Percentiles rank a stretch among this genome's conserved stretches.
Conservation (phyloP, 2,797 vertebrate genomes). For the Cuculus canorus region DNA sequence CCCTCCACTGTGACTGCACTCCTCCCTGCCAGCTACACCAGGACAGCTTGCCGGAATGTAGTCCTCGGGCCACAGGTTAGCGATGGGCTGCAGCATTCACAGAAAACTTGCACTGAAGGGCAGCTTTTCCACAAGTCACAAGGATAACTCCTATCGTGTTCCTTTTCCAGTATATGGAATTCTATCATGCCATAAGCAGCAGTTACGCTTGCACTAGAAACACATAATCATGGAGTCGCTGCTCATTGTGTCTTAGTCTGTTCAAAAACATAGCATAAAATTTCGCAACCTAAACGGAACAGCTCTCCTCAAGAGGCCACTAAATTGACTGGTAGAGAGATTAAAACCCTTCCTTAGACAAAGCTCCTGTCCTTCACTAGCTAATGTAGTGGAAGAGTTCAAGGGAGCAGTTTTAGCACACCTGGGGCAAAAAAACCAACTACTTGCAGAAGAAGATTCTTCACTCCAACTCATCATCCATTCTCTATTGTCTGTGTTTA, state of each 20-base stretch:
- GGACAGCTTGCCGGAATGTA: neutral
- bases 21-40: neutral
- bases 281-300: neutral
- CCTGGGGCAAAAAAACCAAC: neutral
- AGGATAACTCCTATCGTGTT: neutral
- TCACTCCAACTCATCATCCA: neutral
- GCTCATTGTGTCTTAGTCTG: neutral
- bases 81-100: rapidly evolving
- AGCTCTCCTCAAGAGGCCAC: neutral
- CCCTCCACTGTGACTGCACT: neutral
- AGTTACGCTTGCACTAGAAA: neutral
- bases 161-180: neutral
- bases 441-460: neutral
- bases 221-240: neutral
- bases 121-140: neutral
- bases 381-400: neutral
- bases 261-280: neutral
- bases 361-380: neutral
- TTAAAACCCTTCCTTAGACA: neutral
- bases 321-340: neutral
- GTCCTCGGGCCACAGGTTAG: neutral
- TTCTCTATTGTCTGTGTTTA: neutral
- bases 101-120: neutral
- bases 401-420: neutral
- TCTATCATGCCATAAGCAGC: neutral